phyloP scores from a whole-genome alignment of 1,140 invertebrate species.

The Drosophila guanche region DNA sequence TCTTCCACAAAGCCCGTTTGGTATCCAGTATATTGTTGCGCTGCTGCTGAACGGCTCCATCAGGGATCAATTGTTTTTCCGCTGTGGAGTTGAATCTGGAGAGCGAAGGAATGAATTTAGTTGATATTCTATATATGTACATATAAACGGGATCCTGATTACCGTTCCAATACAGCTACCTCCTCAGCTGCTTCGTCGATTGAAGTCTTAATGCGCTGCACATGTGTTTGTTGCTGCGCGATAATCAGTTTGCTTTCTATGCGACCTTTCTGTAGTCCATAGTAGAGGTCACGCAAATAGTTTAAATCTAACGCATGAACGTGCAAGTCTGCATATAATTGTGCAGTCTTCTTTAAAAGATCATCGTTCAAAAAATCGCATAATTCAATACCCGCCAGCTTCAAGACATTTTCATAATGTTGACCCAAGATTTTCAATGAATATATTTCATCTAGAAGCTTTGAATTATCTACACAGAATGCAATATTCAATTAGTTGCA shows the following conservation, averaged over 20 bases:
- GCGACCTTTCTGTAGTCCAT: slow-evolving; percentile 45
- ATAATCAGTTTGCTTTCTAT: slow-evolving; percentile 55
- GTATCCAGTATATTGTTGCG: slow-evolving; percentile 20
- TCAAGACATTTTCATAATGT: slow-evolving; percentile 59
- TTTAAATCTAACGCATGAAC: slow-evolving; percentile 55
- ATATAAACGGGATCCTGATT: background rate
- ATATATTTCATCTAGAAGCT: slow-evolving; percentile 46
- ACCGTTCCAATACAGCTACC: slow-evolving; percentile 56
- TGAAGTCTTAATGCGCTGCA: slow-evolving; percentile 29
- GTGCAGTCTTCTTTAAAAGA: slow-evolving; percentile 55
- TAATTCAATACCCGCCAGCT: slow-evolving; percentile 53
- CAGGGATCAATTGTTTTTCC: slow-evolving; percentile 48
- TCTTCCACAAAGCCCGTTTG: slow-evolving; percentile 37
- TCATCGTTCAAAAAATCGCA: slow-evolving; percentile 68
- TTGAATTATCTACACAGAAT: slow-evolving; percentile 42
- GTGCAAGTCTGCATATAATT: slow-evolving; percentile 41
- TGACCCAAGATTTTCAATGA: slow-evolving; percentile 33
- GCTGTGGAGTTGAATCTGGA: slow-evolving; percentile 48
- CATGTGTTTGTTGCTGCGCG: slow-evolving; percentile 26
- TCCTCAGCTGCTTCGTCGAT: slow-evolving; percentile 35
- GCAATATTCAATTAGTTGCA: background rate
- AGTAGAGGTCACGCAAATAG: slow-evolving; percentile 60
- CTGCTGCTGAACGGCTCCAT: slow-evolving; percentile 22
- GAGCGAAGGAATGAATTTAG: background rate
- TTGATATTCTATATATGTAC: background rate